These are phyloP conservation scores for Nomada ruficornis DNA, from an alignment of 2,888 invertebrate genomes.

Conservation along the genomic window DNA sequence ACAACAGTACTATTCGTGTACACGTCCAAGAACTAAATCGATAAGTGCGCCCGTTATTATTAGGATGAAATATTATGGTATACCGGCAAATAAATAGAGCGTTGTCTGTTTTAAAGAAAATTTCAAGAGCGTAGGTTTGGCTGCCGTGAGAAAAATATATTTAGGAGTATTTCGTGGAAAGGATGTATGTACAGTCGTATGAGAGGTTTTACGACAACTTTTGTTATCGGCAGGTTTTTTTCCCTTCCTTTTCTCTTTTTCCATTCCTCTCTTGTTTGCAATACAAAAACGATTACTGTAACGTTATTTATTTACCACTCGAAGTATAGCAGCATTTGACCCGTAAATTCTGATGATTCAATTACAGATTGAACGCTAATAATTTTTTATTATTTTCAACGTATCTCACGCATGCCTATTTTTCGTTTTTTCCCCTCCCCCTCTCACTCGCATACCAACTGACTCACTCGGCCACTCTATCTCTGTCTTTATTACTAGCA, in stretches of 20 bases:
- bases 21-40: slow-evolving; percentile 65
- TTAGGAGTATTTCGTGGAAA: slow-evolving; percentile 52
- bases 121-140: slow-evolving; percentile 32
- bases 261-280: slow-evolving; percentile 16
- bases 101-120: slow-evolving; percentile 35
- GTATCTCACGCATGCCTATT: slow-evolving; percentile 17
- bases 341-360: slow-evolving; percentile 30
- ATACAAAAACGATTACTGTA: slow-evolving; percentile 23
- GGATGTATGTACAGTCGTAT: slow-evolving; percentile 43
- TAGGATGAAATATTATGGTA: slow-evolving; percentile 56
- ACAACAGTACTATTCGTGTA: slow-evolving; percentile 51
- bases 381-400: slow-evolving; percentile 25
- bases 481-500: slow-evolving; percentile 37
- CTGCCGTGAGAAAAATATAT: slow-evolving; percentile 49
- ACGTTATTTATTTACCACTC: slow-evolving; percentile 33
- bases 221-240: slow-evolving; percentile 40
- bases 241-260: background rate
- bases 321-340: slow-evolving; percentile 29
- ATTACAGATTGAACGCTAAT: slow-evolving; percentile 39
- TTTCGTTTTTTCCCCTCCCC: slow-evolving; percentile 6
- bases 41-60: slow-evolving; percentile 69
- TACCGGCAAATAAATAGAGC: slow-evolving; percentile 38
- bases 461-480: background rate
- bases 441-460: background rate
- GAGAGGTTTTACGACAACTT: slow-evolving; percentile 31